These are phyloP conservation scores for Halichoeres trimaculatus DNA, from an alignment of 2,113 vertebrate species.

Conservation along the genomic window DNA sequence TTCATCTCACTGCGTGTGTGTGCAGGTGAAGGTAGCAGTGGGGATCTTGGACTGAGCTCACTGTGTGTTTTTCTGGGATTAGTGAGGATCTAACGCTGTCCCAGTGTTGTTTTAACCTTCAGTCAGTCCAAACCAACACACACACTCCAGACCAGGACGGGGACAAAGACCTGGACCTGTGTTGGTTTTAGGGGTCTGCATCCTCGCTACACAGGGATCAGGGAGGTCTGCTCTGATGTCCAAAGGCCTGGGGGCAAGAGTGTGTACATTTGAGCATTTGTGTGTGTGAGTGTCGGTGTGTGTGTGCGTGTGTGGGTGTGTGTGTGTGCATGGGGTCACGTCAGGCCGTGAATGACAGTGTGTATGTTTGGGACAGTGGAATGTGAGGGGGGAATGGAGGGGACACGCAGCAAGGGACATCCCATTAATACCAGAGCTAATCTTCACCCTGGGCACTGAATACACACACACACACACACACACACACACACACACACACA, in stretches of 20 bases:
- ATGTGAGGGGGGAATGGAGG: no score
- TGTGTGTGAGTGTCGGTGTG: conserved; percentile 46
- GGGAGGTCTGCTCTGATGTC: conserved; percentile 66
- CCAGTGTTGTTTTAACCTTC: conserved; percentile 58
- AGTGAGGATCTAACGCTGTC: conserved; percentile 74
- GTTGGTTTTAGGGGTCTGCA: conserved; percentile 74
- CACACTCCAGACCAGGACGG: conserved; percentile 64
- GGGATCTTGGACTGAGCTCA: conserved; percentile 51
- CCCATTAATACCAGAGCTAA: no score
- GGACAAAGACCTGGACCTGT: conserved; percentile 72
- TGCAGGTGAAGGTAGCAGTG: conserved; percentile 64
- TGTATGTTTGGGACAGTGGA: no score
- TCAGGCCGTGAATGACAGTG: no score
- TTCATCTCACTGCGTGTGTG: not conserved
- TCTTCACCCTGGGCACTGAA: no score
- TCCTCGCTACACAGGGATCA: conserved; percentile 58
- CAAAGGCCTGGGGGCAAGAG: conserved; percentile 62
- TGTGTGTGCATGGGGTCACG: conserved; percentile 5
- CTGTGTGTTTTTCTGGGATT: conserved; percentile 73
- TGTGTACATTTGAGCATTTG: conserved; percentile 16
- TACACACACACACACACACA: not conserved
- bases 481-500: no score
- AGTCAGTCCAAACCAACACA: conserved; percentile 76
- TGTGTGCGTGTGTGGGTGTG: not conserved
- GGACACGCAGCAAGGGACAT: no score